These are phyloP conservation scores for Bos indicus DNA, from an alignment of 2,113 vertebrate genomes.

Conservation along the genomic window DNA sequence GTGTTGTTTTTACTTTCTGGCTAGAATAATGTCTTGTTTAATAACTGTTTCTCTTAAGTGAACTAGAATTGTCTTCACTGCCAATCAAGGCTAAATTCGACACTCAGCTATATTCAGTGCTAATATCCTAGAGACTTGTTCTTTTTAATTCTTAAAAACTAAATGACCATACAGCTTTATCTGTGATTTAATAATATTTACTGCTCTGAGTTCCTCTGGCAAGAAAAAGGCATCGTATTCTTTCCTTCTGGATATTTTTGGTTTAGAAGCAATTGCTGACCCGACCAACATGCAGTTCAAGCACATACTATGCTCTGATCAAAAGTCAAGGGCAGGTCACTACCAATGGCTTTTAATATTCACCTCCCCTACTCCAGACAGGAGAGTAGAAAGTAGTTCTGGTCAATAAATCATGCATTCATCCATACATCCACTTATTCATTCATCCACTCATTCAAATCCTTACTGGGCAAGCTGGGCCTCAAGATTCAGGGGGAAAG, in stretches of 20 bases:
- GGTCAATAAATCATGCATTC: neutral
- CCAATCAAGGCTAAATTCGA: neutral
- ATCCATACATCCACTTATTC: neutral
- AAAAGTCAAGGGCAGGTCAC: neutral
- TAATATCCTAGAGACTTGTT: neutral
- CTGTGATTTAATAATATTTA: neutral
- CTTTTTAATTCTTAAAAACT: slow-evolving; percentile 10
- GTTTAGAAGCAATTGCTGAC: neutral
- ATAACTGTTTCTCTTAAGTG: slow-evolving; percentile 26
- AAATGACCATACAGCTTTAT: neutral
- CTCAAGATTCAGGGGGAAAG: neutral
- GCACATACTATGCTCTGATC: neutral
- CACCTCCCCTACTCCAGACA: neutral
- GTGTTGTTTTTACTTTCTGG: neutral
- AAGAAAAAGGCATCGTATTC: neutral
- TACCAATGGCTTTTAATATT: neutral
- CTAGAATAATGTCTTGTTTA: neutral
- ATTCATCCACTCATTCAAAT: neutral
- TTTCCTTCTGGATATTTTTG: neutral
- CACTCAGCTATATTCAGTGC: neutral
- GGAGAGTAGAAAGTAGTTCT: neutral
- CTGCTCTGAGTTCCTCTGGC: neutral
- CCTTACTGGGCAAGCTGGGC: neutral
- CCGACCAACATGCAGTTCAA: neutral
- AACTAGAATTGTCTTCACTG: slow-evolving; percentile 1